Conservation (phyloP, 2,113 vertebrate genomes). For the Rhombomys opimus region DNA sequence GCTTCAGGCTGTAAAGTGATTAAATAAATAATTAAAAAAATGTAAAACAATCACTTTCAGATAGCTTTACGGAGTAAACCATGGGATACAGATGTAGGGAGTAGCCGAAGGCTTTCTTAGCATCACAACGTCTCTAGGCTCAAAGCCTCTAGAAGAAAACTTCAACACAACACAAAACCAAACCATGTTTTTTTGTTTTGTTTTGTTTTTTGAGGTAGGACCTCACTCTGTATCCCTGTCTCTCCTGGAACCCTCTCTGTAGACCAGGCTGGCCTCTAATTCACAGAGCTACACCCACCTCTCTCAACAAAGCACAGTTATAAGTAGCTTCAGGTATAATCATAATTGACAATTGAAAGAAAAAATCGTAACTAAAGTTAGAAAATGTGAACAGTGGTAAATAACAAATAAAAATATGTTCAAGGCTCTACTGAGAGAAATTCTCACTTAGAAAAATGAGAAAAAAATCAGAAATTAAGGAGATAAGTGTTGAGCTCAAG, state of each 20-base stretch:
- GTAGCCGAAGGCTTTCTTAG: neutral
- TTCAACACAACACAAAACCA: neutral
- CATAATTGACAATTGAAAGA: neutral
- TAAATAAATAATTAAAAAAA: neutral
- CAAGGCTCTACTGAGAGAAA: neutral
- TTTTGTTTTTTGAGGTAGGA: neutral
- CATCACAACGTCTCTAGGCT: neutral
- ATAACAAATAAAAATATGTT: conserved; percentile 15
- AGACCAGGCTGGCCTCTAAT: neutral
- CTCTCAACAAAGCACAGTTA: neutral
- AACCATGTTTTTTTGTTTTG: neutral
- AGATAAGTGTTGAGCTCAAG: neutral
- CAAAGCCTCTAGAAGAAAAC: neutral
- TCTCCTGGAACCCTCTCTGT: neutral
- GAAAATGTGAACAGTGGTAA: conserved; percentile 17
- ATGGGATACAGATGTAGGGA: neutral
- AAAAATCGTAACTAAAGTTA: conserved; percentile 4
- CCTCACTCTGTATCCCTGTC: neutral
- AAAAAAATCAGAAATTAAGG: conserved; percentile 2
- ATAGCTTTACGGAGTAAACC: neutral
- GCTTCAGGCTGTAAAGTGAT: no score
- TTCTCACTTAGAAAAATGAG: neutral
- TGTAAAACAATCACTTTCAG: neutral
- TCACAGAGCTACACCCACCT: neutral
- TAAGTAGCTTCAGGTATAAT: conserved; percentile 10